Conservation (phyloP, 2,797 vertebrate species). For the Malacoraja senta region DNA sequence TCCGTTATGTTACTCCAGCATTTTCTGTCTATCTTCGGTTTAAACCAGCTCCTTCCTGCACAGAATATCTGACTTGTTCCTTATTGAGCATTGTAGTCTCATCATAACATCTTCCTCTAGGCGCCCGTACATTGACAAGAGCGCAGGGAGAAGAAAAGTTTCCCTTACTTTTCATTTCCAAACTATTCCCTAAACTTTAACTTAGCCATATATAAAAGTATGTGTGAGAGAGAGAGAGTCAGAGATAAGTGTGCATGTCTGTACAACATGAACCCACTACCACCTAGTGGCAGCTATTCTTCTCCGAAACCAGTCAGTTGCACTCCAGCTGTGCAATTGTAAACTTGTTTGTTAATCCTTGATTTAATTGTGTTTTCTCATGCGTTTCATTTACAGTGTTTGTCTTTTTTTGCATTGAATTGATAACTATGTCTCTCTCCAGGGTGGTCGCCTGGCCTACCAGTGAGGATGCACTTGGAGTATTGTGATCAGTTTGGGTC, state of each 20-base stretch:
- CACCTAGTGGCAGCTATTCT: constrained; percentile 17
- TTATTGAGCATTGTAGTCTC: background rate
- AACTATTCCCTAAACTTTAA: background rate
- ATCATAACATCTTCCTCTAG: background rate
- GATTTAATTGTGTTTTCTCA: background rate
- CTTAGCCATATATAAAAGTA: background rate
- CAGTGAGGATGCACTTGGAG: too few species aligned
- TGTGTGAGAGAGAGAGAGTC: background rate
- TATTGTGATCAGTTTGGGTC: too few species aligned
- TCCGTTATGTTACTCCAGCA: too few species aligned
- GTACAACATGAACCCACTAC: background rate
- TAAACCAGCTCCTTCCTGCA: too few species aligned
- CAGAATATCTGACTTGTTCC: background rate
- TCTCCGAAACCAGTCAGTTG: background rate
- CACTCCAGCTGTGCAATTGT: background rate
- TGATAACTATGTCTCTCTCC: too few species aligned
- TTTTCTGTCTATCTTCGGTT: too few species aligned
- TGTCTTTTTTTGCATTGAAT: too few species aligned
- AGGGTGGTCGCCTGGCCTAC: too few species aligned
- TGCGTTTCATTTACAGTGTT: background rate
- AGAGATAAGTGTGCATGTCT: background rate
- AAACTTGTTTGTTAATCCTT: background rate
- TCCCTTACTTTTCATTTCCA: background rate
- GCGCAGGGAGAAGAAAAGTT: background rate
- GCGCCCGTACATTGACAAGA: background rate